A percentile compares a stretch with the other conserved stretches of the same genome.
Conservation (phyloP, 2,113 vertebrate species). For the Phoenicopterus ruber region DNA sequence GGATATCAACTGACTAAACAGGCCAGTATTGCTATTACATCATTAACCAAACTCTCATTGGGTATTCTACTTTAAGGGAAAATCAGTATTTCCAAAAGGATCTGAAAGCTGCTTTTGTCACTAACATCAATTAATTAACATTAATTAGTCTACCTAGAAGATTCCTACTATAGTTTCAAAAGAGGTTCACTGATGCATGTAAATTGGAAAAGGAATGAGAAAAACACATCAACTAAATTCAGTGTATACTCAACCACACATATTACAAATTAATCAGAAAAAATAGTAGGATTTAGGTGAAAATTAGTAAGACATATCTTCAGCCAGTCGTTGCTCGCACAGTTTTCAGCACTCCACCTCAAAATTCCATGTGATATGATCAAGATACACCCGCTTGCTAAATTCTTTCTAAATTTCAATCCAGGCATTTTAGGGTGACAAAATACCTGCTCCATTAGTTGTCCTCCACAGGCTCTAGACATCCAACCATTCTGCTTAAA, state of each 20-base stretch:
- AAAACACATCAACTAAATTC: background rate
- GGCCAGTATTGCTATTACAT: background rate
- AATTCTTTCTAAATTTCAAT: background rate
- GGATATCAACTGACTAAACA: background rate
- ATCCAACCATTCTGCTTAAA: background rate
- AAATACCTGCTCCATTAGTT: background rate
- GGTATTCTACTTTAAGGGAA: background rate
- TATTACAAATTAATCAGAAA: background rate
- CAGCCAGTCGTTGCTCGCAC: background rate
- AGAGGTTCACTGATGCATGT: background rate
- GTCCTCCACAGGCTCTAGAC: background rate
- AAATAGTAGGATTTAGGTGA: background rate
- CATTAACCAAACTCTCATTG: background rate
- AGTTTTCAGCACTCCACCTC: background rate
- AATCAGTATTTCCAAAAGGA: background rate
- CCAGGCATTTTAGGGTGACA: background rate
- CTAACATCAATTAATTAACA: background rate
- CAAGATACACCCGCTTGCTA: background rate
- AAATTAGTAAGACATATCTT: background rate
- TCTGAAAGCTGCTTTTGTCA: background rate
- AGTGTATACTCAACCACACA: background rate
- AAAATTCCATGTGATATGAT: background rate
- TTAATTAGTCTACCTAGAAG: background rate
- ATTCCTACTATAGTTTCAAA: background rate
- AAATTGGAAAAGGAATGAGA: conserved; percentile 3